Percentiles rank a stretch among this genome's conserved stretches.
Conservation (phyloP, 2,888 invertebrate species). For the Halictus ligatus region DNA sequence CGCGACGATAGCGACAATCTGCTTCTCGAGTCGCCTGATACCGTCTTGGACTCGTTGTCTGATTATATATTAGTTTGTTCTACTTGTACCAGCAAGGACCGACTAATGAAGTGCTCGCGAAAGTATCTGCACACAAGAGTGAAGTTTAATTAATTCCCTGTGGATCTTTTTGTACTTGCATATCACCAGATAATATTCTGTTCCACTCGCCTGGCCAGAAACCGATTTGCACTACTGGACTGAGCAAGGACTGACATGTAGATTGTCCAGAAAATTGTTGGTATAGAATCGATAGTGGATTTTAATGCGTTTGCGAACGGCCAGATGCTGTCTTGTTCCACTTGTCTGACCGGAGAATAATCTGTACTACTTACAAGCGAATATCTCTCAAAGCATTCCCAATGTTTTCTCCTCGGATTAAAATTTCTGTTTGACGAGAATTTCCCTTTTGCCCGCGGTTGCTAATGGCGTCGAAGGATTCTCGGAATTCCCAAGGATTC, state of each 20-base stretch:
- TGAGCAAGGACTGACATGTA: neutral
- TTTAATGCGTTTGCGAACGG: too few relatives aligned
- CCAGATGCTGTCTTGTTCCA: too few relatives aligned
- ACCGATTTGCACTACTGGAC: neutral
- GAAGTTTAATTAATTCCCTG: neutral
- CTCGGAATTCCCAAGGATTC: neutral
- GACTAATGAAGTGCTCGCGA: neutral
- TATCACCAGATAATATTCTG: neutral
- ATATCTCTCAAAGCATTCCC: neutral
- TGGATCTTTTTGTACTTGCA: neutral
- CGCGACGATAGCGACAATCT: neutral
- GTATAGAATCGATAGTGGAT: too few relatives aligned
- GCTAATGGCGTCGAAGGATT: neutral
- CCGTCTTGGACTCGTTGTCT: neutral
- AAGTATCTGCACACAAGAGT: neutral
- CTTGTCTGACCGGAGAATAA: too few relatives aligned
- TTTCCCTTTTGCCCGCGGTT: neutral
- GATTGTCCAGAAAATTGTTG: neutral
- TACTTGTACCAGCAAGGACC: neutral
- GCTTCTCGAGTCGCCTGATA: neutral
- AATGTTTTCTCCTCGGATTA: neutral
- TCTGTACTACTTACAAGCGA: too few relatives aligned
- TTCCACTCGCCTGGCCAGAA: neutral
- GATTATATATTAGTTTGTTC: neutral
- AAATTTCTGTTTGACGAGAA: neutral